Conservation (phyloP, 1,140 invertebrate genomes). For the Pollicipes pollicipes region DNA sequence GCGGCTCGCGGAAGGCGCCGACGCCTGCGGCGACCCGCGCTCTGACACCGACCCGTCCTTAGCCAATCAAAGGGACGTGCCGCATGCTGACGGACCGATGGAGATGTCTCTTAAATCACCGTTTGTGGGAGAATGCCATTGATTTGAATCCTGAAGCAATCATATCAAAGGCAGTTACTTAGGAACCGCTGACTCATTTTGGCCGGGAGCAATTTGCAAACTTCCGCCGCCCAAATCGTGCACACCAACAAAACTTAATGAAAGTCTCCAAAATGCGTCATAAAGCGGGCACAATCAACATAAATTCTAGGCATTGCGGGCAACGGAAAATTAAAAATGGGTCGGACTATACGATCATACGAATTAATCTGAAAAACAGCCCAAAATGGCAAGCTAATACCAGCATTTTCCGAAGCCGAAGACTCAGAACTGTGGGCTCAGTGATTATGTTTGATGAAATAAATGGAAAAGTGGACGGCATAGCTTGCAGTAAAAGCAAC, state of each 20-base stretch:
- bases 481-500: no score
- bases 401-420: no score
- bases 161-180: background rate
- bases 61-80: background rate
- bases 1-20: no score
- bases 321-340: background rate
- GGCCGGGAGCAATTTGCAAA: background rate
- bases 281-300: background rate
- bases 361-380: background rate
- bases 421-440: background rate
- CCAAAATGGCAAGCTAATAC: background rate
- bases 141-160: background rate
- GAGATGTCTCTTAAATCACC: background rate
- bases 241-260: conserved; percentile 2
- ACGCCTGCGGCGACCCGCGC: no score
- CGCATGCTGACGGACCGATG: background rate
- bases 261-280: background rate
- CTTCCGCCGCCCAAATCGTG: background rate
- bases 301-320: background rate
- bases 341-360: background rate
- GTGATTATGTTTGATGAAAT: background rate
- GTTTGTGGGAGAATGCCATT: background rate
- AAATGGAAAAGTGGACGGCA: no score
- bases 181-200: background rate
- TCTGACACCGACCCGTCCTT: no score